Conservation (phyloP, 2,797 vertebrate species). For the Gila robusta region DNA sequence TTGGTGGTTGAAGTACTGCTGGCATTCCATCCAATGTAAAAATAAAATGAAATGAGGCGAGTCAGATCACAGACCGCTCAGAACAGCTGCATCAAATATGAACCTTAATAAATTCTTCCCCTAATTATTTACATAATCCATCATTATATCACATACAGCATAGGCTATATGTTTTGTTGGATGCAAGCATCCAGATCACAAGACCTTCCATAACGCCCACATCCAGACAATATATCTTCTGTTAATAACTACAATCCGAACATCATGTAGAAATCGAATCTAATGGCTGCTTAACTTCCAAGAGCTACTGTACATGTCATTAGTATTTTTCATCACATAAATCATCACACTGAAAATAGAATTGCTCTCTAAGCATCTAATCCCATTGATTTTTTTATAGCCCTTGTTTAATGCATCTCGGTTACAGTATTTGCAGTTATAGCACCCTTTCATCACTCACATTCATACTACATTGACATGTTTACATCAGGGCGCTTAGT, state of each 20-base stretch:
- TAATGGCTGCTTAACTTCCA: conserved; percentile 7
- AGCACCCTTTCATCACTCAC: conserved; percentile 9
- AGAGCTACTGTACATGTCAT: not conserved
- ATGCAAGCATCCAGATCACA: not conserved
- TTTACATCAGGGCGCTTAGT: not conserved
- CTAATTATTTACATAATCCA: not conserved
- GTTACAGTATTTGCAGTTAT: conserved; percentile 20
- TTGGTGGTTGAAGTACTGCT: conserved; percentile 9
- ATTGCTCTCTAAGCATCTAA: not conserved
- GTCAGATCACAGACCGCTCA: not conserved
- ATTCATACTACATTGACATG: conserved; percentile 1
- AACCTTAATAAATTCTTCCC: not conserved
- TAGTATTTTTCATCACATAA: conserved; percentile 19
- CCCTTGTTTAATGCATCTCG: not conserved
- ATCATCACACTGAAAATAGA: conserved; percentile 3
- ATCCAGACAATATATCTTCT: not conserved
- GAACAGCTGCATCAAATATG: not conserved
- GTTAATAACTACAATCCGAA: not conserved
- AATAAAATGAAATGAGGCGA: not conserved
- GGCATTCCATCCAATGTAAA: not conserved
- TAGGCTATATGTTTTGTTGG: not conserved
- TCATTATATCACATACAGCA: not conserved
- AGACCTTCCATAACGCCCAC: not conserved
- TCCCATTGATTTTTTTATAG: conserved; percentile 15
- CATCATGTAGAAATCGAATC: conserved; percentile 5